These are phyloP conservation scores for Lytechinus pictus DNA, from an alignment of 35 echinoderm and acorn worm species.

Conservation along the genomic window DNA sequence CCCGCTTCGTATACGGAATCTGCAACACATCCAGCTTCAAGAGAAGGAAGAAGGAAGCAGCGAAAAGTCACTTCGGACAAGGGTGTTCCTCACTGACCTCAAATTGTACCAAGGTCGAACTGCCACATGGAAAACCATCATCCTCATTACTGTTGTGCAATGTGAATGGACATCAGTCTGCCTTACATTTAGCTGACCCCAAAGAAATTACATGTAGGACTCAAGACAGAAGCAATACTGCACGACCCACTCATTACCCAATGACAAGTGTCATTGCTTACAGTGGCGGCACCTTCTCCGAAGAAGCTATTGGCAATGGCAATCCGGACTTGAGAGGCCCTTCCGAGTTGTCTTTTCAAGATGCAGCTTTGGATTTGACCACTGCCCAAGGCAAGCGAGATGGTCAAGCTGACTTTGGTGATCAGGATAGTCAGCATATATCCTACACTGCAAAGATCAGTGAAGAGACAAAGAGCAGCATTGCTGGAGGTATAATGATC, in stretches of 20 bases:
- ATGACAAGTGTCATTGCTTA: not conserved
- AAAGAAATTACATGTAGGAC: not conserved
- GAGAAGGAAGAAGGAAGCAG: not conserved
- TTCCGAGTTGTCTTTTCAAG: not conserved
- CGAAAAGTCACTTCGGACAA: not conserved
- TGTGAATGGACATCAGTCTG: not conserved
- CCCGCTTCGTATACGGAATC: not conserved
- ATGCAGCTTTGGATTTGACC: not conserved
- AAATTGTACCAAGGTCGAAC: not conserved
- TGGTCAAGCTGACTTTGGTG: not conserved
- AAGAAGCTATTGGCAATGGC: not conserved
- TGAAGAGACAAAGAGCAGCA: not conserved
- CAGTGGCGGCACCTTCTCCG: not conserved
- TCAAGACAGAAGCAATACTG: not conserved
- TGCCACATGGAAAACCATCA: not conserved
- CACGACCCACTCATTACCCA: not conserved
- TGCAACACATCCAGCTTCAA: not conserved
- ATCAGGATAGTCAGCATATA: not conserved
- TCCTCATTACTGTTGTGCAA: not conserved
- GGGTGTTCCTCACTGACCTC: not conserved
- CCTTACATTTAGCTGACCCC: not conserved
- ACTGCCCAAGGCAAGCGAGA: not conserved
- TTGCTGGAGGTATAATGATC: not conserved
- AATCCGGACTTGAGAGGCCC: not conserved
- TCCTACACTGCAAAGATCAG: not conserved